Percentiles rank a stretch among this genome's conserved stretches.
phyloP scores from a whole-genome alignment of 2,797 vertebrate genomes.

The Synaphobranchus kaupii region DNA sequence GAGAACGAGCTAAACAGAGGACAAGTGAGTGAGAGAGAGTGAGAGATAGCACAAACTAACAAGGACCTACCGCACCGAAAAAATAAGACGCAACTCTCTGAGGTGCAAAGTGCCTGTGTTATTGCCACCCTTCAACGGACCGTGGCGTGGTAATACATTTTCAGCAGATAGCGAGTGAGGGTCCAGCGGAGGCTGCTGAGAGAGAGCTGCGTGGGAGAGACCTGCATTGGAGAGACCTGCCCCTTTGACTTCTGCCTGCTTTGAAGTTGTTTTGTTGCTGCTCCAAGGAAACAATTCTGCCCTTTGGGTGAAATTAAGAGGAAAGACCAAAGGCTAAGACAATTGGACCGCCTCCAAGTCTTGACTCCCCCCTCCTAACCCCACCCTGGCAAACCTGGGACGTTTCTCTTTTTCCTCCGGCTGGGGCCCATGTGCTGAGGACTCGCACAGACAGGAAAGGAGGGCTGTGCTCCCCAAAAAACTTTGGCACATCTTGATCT shows the following conservation, averaged over 20 bases:
- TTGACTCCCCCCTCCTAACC: slow-evolving; percentile 24
- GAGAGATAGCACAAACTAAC: slow-evolving; percentile 43
- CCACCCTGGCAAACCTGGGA: slow-evolving; percentile 34
- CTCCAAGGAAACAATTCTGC: slow-evolving; percentile 36
- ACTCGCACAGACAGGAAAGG: slow-evolving; percentile 44
- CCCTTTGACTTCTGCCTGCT: slow-evolving; percentile 33
- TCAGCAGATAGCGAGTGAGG: slow-evolving; percentile 37
- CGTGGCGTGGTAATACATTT: slow-evolving; percentile 39
- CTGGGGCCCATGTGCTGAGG: slow-evolving; percentile 36
- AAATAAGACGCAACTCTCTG: slow-evolving; percentile 42
- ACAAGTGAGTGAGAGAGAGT: slow-evolving; percentile 2
- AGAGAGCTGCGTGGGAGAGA: slow-evolving; percentile 41
- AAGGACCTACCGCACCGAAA: slow-evolving; percentile 55
- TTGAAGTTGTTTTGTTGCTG: slow-evolving; percentile 40
- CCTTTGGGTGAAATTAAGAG: slow-evolving; percentile 46
- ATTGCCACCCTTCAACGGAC: slow-evolving; percentile 43
- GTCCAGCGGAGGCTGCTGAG: slow-evolving; percentile 39
- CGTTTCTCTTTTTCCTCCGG: slow-evolving; percentile 42
- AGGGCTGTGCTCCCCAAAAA: slow-evolving; percentile 34
- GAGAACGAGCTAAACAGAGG: slow-evolving; percentile 33
- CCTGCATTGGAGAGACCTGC: slow-evolving; percentile 23
- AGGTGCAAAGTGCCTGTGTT: slow-evolving; percentile 47
- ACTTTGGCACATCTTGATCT: slow-evolving; percentile 42
- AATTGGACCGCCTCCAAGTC: slow-evolving; percentile 56
- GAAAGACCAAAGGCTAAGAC: slow-evolving; percentile 48